Evolutionary conservation across 2,797 vertebrate genomes (phyloP).

Genomic region (Enteromius paludinosus): DNA sequence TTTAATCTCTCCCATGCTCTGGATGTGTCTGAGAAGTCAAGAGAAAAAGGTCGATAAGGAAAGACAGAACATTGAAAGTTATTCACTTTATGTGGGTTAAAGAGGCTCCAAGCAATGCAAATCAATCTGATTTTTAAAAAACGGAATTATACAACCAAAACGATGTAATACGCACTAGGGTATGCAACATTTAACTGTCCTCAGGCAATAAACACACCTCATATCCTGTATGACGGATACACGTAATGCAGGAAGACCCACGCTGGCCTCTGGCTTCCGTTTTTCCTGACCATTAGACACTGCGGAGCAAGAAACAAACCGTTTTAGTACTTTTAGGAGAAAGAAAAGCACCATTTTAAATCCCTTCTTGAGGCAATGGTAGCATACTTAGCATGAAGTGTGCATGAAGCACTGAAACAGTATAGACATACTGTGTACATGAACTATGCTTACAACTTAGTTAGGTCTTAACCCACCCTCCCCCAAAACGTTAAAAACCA

Average conservation of each 20-base stretch:
- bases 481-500: background rate
- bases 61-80: background rate
- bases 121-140: background rate
- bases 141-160: background rate
- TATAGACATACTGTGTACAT: background rate
- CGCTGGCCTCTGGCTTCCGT: slow-evolving; percentile 80
- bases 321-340: background rate
- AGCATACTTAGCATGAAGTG: background rate
- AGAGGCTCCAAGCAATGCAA: background rate
- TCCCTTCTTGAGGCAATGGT: background rate
- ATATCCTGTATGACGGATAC: slow-evolving; percentile 93
- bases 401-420: background rate
- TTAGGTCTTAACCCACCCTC: background rate
- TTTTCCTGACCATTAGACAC: slow-evolving; percentile 83
- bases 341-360: background rate
- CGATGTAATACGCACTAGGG: background rate
- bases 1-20: slow-evolving; percentile 93
- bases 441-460: background rate
- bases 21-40: slow-evolving; percentile 84
- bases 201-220: slow-evolving; percentile 76
- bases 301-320: slow-evolving; percentile 55
- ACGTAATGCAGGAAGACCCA: slow-evolving; percentile 78
- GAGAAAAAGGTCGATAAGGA: background rate
- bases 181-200: background rate
- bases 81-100: background rate